Conservation (phyloP, 2,113 vertebrate genomes). For the Arenaria interpres region DNA sequence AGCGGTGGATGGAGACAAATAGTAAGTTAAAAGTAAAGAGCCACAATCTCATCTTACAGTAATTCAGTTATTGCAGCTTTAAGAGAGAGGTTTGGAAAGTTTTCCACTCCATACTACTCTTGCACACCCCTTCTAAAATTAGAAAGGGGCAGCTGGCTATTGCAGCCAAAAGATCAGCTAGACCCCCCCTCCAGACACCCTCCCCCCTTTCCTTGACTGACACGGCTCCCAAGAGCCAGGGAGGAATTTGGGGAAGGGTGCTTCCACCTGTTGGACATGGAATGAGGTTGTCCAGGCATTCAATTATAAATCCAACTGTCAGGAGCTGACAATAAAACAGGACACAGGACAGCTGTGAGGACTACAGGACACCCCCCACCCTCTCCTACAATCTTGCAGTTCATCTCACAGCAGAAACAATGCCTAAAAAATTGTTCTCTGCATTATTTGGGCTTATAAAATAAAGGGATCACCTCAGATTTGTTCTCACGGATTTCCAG, state of each 20-base stretch:
- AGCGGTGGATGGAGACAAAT: neutral
- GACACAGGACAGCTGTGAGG: constrained; percentile 38
- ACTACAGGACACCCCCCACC: neutral
- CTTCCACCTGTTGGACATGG: constrained; percentile 73
- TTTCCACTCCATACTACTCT: constrained; percentile 68
- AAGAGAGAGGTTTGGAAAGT: constrained; percentile 64
- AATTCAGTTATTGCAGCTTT: constrained; percentile 13
- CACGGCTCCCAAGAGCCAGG: neutral
- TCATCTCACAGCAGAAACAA: neutral
- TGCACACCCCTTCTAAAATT: constrained; percentile 72
- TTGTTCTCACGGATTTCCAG: neutral
- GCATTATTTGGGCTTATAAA: neutral
- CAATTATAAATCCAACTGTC: constrained; percentile 65
- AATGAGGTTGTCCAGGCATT: constrained; percentile 38
- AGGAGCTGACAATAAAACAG: constrained; percentile 40
- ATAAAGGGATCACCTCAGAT: neutral
- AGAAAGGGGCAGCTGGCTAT: constrained; percentile 74
- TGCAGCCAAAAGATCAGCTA: neutral
- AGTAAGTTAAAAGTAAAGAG: neutral
- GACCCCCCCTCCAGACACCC: neutral
- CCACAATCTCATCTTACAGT: constrained; percentile 46
- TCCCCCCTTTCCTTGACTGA: neutral
- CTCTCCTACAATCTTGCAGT: neutral
- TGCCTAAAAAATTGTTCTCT: neutral
- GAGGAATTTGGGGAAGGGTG: constrained; percentile 67